phyloP scores from a whole-genome alignment of 2,113 vertebrate genomes.

The Mus pahari region DNA sequence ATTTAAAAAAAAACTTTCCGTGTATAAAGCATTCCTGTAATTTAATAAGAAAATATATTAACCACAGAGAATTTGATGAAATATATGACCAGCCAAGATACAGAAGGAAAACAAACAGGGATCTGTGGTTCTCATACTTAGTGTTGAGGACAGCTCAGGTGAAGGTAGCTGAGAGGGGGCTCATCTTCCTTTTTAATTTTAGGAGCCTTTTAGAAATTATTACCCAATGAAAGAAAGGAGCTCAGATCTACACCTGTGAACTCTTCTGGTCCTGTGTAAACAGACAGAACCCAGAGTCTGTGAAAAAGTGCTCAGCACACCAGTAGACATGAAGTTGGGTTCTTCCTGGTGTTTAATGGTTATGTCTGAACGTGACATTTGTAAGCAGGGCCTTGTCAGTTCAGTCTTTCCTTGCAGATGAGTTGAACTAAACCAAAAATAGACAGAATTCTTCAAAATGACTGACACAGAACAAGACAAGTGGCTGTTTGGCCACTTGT shows the following conservation, averaged over 20 bases:
- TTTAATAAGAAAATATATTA: background rate
- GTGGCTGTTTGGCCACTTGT: background rate
- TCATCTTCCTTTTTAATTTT: background rate
- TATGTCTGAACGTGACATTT: background rate
- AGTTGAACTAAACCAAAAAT: background rate
- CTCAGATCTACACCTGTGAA: background rate
- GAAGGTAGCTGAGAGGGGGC: no score
- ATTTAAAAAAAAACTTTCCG: background rate
- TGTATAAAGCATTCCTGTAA: background rate
- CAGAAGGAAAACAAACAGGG: background rate
- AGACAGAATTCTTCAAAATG: background rate
- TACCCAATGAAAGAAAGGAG: background rate
- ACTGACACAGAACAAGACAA: background rate
- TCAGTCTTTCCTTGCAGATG: background rate
- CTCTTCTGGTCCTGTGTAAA: background rate
- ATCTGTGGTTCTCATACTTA: background rate
- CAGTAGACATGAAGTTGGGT: rapidly evolving
- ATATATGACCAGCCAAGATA: background rate
- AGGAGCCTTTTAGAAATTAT: background rate
- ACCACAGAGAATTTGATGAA: background rate
- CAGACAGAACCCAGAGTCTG: background rate
- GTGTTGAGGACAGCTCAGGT: background rate
- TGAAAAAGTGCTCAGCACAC: background rate
- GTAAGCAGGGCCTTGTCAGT: background rate
- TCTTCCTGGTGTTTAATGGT: background rate